Evolutionary conservation across 2,113 vertebrate species (phyloP), one percentile per base, ranked within the genome.

Genomic region (Alexandromys fortis): DNA sequence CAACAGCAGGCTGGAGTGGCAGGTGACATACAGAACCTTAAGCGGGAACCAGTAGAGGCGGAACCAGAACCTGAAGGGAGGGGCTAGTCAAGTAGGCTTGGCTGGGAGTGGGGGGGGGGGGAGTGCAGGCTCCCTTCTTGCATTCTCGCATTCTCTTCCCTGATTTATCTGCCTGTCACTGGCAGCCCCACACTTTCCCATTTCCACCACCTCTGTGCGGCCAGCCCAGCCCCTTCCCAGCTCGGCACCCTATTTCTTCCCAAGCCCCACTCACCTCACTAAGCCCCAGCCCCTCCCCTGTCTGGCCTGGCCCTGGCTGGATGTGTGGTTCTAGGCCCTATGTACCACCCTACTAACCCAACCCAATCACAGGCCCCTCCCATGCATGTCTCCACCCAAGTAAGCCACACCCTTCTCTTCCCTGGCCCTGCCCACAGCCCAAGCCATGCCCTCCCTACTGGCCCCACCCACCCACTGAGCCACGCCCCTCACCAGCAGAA

Each of bases 31-130:
- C 75, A 99, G 98, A 70, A 99, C 99, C 98, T 99, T 99, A 30
- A 99, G 99, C 0, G 99, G 99, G 97, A 99, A 99, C 99, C 99
- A 99, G 98, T 99, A 99, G 82, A 99, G 99, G 21, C 99, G 99
- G 98, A 99, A 99, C 99, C 99, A 99, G 98, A 99, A 99, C 99
- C 99, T 99, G 98, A 49, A 1, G 24, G 63, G 28, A 28, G 13
- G 33, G 4, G 24, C 5, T 3, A 26, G 30, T 19, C 2, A 8
- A 10, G 42, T 38, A 68, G 28, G 61, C 68, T 58, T 58, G 5
- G n/a, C n/a, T n/a, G n/a, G n/a, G n/a, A n/a, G n/a, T n/a, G 5
- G 2, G 7, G 3, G 3, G 21, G 30, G 35, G 42, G 42, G 42
- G 42, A 42, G 24, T 6, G 16, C 26, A 21, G 7, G 1, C 28